phyloP scores from a whole-genome alignment of 2,113 vertebrate genomes.

The Lophius piscatorius region DNA sequence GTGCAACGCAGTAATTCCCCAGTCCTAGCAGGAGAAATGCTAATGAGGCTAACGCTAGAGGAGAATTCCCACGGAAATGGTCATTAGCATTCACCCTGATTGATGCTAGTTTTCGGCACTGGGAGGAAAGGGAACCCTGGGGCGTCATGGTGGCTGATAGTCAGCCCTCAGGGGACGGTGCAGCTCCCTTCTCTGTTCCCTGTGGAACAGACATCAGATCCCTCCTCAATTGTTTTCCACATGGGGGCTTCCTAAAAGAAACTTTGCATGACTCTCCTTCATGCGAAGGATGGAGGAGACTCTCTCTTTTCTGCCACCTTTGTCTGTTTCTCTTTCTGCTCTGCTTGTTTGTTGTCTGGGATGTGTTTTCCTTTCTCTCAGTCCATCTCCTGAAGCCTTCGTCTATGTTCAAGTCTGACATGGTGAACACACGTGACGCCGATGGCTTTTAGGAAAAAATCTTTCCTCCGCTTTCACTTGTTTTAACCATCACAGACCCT shows the following conservation, averaged over 20 bases:
- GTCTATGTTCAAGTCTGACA: constrained; percentile 55
- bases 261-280: constrained; percentile 52
- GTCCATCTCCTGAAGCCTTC: constrained; percentile 29
- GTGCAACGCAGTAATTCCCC: constrained; percentile 6
- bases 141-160: constrained; percentile 27
- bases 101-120: constrained; percentile 16
- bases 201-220: constrained; percentile 38
- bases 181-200: constrained; percentile 27
- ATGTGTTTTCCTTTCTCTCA: constrained; percentile 44
- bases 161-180: constrained; percentile 45
- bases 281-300: too few relatives aligned
- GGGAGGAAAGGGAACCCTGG: constrained; percentile 34
- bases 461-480: constrained; percentile 25
- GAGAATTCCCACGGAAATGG: constrained; percentile 31
- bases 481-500: constrained; percentile 30
- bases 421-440: constrained; percentile 51
- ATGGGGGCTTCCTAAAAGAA: constrained; percentile 34
- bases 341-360: constrained; percentile 30
- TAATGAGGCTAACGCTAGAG: constrained; percentile 46
- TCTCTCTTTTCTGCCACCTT: constrained; percentile 41
- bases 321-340: constrained; percentile 39
- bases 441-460: constrained; percentile 36
- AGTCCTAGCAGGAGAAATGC: constrained; percentile 8
- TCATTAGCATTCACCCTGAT: constrained; percentile 53
- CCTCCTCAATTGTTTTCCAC: constrained; percentile 9